phyloP scores from a whole-genome alignment of 2,797 vertebrate genomes.

The Phrynocephalus guinanensis region DNA sequence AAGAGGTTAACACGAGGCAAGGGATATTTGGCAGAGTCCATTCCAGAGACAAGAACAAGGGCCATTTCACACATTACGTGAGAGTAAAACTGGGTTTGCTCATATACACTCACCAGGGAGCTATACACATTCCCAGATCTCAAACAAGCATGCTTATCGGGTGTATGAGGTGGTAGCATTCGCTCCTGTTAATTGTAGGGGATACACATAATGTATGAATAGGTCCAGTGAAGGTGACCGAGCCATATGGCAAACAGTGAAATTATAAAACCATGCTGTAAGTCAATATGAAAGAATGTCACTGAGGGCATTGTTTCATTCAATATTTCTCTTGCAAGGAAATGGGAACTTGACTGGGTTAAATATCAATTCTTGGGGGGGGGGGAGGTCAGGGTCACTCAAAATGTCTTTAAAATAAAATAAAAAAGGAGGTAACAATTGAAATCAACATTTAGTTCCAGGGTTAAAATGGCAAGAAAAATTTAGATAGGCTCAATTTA shows the following conservation, averaged over 20 bases:
- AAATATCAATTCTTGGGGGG: not conserved
- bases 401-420: not conserved
- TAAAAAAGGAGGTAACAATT: not conserved
- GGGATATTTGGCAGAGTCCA: not conserved
- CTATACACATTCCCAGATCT: not conserved
- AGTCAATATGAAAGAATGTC: not conserved
- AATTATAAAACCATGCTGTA: not conserved
- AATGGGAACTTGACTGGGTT: not conserved
- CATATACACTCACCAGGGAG: not conserved
- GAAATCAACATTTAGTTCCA: not conserved
- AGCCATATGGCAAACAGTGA: no score
- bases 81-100: not conserved
- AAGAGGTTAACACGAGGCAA: not conserved
- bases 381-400: not conserved
- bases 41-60: constrained; percentile 29
- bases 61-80: not conserved
- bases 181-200: not conserved
- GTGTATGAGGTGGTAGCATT: not conserved
- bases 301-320: not conserved
- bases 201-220: not conserved
- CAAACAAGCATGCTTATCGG: not conserved
- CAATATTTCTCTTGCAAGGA: not conserved
- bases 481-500: not conserved
- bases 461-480: not conserved
- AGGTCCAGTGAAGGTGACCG: not conserved